A percentile compares a stretch with the other conserved stretches of the same genome.
These are phyloP conservation scores for Musca vetustissima DNA, from an alignment of 1,140 invertebrate species.

Conservation along the genomic window DNA sequence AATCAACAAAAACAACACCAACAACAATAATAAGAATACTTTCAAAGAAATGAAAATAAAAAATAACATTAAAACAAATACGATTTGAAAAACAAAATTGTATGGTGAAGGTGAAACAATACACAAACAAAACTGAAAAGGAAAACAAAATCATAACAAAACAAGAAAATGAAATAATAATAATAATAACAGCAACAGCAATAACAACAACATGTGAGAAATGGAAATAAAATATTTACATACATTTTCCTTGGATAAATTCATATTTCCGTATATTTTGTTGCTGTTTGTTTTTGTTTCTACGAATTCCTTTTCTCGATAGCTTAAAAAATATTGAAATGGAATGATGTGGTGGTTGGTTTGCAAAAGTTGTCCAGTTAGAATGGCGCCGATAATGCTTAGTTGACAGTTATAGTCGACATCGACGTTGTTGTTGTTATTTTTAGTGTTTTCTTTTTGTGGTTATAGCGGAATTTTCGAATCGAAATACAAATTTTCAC, in stretches of 20 bases:
- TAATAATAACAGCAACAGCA: background rate
- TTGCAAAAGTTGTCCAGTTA: background rate
- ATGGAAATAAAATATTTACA: slow-evolving; percentile 14
- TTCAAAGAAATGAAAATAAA: background rate
- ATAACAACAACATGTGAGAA: slow-evolving; percentile 16
- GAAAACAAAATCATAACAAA: slow-evolving; percentile 8
- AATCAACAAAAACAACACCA: too few species aligned
- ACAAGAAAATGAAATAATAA: slow-evolving; percentile 5
- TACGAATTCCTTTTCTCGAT: too few species aligned
- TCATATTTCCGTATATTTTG: slow-evolving; percentile 13
- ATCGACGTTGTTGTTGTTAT: too few species aligned
- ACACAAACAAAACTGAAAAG: too few species aligned
- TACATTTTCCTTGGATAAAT: slow-evolving; percentile 24
- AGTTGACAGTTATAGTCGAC: too few species aligned
- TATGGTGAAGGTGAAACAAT: slow-evolving; percentile 13
- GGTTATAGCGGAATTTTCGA: too few species aligned
- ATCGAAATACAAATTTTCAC: too few species aligned
- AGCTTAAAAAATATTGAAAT: background rate
- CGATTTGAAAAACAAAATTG: slow-evolving; percentile 8
- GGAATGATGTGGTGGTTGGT: background rate
- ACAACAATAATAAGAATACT: too few species aligned
- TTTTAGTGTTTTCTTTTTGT: too few species aligned
- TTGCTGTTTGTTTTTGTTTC: too few species aligned
- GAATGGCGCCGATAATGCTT: background rate
- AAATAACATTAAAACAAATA: slow-evolving; percentile 5